Percentiles rank a stretch among this genome's conserved stretches.
phyloP scores from a whole-genome alignment of 2,888 invertebrate genomes.

The Catocala fraxini region DNA sequence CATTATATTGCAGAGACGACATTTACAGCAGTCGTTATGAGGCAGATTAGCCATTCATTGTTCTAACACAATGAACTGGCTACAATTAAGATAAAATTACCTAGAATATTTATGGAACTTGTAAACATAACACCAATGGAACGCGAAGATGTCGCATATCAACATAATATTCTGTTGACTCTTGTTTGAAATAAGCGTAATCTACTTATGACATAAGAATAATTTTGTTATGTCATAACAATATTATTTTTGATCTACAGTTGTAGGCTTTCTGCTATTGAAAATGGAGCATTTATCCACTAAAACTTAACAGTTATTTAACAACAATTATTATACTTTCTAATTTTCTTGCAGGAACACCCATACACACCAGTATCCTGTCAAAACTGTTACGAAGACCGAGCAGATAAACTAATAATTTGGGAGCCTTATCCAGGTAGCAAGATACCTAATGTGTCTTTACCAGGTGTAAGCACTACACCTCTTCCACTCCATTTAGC shows the following conservation, averaged over 20 bases:
- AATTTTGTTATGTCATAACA: too few species aligned
- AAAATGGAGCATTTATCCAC: too few species aligned
- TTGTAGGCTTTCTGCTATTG: too few species aligned
- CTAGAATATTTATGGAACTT: not conserved
- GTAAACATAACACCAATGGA: not conserved
- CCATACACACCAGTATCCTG: conserved; percentile 93
- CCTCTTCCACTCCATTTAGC: conserved; percentile 88
- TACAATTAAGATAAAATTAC: conserved; percentile 8
- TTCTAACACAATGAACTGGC: conserved; percentile 7
- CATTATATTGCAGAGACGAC: conserved; percentile 7
- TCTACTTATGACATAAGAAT: too few species aligned
- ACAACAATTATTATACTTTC: not conserved
- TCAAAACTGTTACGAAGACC: conserved; percentile 94
- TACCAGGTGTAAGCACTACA: conserved; percentile 73
- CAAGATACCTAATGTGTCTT: conserved; percentile 65
- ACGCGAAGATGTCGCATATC: too few species aligned
- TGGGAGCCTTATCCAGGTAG: conserved; percentile 90
- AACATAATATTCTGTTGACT: not conserved
- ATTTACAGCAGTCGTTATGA: not conserved
- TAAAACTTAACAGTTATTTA: too few species aligned
- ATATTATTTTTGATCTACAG: too few species aligned
- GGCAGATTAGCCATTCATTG: conserved; percentile 3
- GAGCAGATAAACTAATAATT: conserved; percentile 94
- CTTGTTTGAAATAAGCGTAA: not conserved
- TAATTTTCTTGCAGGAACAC: conserved; percentile 86